Evolutionary conservation across 2,888 invertebrate genomes (phyloP), one percentile per base, ranked within the genome.

Genomic region (Bombyx huttoni): DNA sequence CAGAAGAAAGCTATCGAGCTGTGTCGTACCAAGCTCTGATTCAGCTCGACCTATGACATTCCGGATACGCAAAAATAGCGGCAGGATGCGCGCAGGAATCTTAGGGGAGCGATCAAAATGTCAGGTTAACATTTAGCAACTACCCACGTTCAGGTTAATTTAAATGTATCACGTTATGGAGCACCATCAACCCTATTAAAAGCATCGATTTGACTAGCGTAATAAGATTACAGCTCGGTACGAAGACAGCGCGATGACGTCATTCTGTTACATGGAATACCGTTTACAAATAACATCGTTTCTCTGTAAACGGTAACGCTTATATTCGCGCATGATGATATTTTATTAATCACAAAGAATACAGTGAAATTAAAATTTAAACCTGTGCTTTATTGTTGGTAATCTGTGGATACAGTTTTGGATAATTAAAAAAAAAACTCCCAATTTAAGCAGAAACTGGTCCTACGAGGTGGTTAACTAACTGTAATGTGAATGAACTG

Each of bases 181-280:
- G 71, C 40, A 40, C 70, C 73, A 80, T 80, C 80, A 77, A 78
- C 68, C 81, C 79, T 83, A 81, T 81, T 81, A 81, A 78, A 81
- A 82, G 80, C 81, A 76, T 80, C 75, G 76, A 82, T 79, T 78
- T 78, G 81, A 79, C 81, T 78, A 78, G 78, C 74, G 73, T 75
- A 76, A 77, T 78, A 75, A 75, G 74, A 79, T 73, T 8, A 12
- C 40, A 6, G 12, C 3, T 40, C 40, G 7, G 76, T 66, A 51
- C 56, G 54, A 40, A 40, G 40, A 40, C 40, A 40, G 40, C 40
- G 12, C 40, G 40, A 7, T 40, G 40, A 40, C 40, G 40, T 40
- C 40, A 40, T 12, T 8, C 40, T 12, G 12, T 10, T 40, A 40
- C 40, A 40, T 7, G 9, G 40, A 40, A 59, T 40, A 7, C 40